These are phyloP conservation scores for Hirtodrosophila confusa DNA, from an alignment of 2,888 invertebrate genomes.

Conservation along the genomic window DNA sequence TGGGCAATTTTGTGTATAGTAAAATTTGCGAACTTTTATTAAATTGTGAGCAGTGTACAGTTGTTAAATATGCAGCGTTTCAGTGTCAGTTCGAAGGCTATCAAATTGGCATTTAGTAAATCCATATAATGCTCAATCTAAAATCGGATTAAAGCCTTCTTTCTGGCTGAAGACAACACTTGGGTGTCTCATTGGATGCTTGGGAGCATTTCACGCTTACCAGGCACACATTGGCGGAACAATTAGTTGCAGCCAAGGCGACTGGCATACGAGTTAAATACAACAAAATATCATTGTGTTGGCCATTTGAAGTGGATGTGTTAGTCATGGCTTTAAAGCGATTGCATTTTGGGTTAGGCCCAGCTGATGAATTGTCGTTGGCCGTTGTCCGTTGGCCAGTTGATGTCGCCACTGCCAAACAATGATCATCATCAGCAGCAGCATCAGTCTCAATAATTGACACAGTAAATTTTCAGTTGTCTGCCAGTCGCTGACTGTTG, in stretches of 20 bases:
- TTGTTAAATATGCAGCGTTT: too few relatives aligned
- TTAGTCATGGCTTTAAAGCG: slow-evolving; percentile 44
- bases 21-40: too few relatives aligned
- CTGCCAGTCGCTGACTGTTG: slow-evolving; percentile 21
- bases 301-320: slow-evolving; percentile 26
- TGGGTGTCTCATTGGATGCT: too few relatives aligned
- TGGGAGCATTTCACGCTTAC: too few relatives aligned
- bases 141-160: background rate
- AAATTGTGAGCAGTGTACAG: too few relatives aligned
- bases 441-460: slow-evolving; percentile 65
- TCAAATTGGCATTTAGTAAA: too few relatives aligned
- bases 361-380: slow-evolving; percentile 40
- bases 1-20: too few relatives aligned
- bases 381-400: slow-evolving; percentile 11
- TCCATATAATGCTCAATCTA: too few relatives aligned
- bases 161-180: background rate
- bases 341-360: slow-evolving; percentile 50
- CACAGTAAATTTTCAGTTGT: slow-evolving; percentile 65
- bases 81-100: too few relatives aligned
- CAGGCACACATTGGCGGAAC: slow-evolving; percentile 45
- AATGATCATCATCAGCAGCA: slow-evolving; percentile 61
- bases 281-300: slow-evolving; percentile 47
- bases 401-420: slow-evolving; percentile 63
- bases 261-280: slow-evolving; percentile 11
- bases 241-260: slow-evolving; percentile 41